These are phyloP conservation scores for Pectinophora gossypiella DNA, from an alignment of 1,140 invertebrate genomes.

Conservation along the genomic window DNA sequence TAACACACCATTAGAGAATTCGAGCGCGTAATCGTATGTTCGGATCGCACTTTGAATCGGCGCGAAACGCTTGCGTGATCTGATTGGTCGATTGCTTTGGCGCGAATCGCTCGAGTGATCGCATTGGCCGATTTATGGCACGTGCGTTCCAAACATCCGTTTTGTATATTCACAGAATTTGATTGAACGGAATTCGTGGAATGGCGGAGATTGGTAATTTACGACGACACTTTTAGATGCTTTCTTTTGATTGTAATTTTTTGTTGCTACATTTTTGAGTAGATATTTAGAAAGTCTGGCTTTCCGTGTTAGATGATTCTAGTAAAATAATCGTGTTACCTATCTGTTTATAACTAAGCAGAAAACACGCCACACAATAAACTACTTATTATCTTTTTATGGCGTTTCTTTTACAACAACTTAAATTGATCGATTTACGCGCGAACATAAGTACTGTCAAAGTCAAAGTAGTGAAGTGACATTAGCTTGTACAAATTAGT, in stretches of 20 bases:
- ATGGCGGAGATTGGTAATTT: background rate
- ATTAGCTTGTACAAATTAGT: background rate
- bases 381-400: too few relatives aligned
- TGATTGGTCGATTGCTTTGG: conserved; percentile 37
- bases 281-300: too few relatives aligned
- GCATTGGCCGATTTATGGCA: conserved; percentile 35
- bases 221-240: background rate
- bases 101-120: conserved; percentile 31
- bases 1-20: conserved; percentile 43
- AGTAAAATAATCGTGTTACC: too few relatives aligned
- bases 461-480: background rate
- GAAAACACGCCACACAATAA: too few relatives aligned
- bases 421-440: too few relatives aligned
- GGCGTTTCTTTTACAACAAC: too few relatives aligned
- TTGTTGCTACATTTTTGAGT: too few relatives aligned
- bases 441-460: background rate
- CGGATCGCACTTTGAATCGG: conserved; percentile 32
- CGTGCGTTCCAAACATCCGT: conserved; percentile 32
- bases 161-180: conserved; percentile 26
- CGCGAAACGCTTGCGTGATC: conserved; percentile 32
- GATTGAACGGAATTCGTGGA: conserved; percentile 25
- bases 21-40: conserved; percentile 40
- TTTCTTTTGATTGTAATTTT: too few relatives aligned
- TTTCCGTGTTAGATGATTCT: too few relatives aligned
- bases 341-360: too few relatives aligned